Evolutionary conservation across 2,113 vertebrate species (phyloP).

Genomic region (Nesoenas mayeri): DNA sequence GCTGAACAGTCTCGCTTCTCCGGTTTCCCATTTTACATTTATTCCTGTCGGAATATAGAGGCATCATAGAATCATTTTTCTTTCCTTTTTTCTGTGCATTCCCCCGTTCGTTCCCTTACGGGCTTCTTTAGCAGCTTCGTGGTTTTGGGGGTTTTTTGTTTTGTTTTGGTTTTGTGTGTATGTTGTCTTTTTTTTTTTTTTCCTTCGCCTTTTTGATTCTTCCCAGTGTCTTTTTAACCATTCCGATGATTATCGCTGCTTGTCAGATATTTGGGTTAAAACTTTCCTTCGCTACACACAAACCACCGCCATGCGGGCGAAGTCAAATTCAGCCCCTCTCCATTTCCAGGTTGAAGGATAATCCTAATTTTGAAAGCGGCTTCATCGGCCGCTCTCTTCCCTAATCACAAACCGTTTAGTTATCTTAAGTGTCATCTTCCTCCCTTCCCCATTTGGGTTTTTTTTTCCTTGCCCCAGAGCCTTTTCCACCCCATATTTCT

Average conservation of each 20-base stretch:
- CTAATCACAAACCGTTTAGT: constrained; percentile 20
- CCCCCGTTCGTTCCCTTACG: neutral
- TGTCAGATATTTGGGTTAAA: neutral
- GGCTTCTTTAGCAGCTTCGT: neutral
- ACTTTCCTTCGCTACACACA: constrained; percentile 26
- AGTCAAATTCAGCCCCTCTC: neutral
- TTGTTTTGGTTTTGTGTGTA: no score
- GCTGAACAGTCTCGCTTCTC: neutral
- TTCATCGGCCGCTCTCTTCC: constrained; percentile 24
- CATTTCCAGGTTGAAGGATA: constrained; percentile 35
- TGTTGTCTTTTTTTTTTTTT: neutral
- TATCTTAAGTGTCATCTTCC: neutral
- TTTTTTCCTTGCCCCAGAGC: neutral
- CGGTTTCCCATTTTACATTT: neutral
- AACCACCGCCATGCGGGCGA: neutral
- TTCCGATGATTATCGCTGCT: neutral
- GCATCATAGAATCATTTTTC: neutral
- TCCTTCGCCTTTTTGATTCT: neutral
- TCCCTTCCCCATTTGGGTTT: neutral
- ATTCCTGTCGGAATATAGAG: neutral
- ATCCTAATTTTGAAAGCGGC: constrained; percentile 47
- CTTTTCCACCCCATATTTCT: neutral
- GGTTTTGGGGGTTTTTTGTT: neutral
- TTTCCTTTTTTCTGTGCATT: neutral
- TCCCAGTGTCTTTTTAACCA: neutral